Conservation (phyloP, 1,140 invertebrate genomes). For the Potamilus streckersoni region DNA sequence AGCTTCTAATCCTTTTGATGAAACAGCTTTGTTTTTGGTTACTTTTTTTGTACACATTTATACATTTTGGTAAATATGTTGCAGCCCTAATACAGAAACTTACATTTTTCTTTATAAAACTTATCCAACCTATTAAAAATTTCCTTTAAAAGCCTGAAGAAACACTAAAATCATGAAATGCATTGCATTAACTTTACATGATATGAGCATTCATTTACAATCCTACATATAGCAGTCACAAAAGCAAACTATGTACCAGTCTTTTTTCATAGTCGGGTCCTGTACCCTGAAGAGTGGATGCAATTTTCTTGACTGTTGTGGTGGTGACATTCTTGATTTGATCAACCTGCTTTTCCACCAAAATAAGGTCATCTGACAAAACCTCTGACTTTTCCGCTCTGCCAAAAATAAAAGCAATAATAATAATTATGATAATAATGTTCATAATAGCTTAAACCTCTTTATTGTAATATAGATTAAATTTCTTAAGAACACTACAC, state of each 20-base stretch:
- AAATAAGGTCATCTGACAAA: constrained; percentile 86
- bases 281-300: constrained; percentile 67
- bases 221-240: too few species aligned
- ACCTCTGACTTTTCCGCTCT: constrained; percentile 90
- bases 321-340: constrained; percentile 82
- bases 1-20: too few species aligned
- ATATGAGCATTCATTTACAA: neutral
- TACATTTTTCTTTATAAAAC: too few species aligned
- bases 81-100: too few species aligned
- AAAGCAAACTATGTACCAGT: constrained; percentile 68
- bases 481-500: too few species aligned
- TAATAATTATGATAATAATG: too few species aligned
- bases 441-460: too few species aligned
- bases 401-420: neutral
- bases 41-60: too few species aligned
- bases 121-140: too few species aligned
- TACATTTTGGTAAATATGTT: too few species aligned
- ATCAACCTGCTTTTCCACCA: constrained; percentile 88
- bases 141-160: neutral
- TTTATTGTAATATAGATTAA: too few species aligned
- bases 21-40: too few species aligned
- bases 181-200: neutral
- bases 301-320: constrained; percentile 71
- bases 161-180: neutral
- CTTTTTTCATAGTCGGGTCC: constrained; percentile 75